These are phyloP conservation scores for Dinothrombium tinctorium DNA, from an alignment of 1,140 invertebrate species.

Conservation along the genomic window DNA sequence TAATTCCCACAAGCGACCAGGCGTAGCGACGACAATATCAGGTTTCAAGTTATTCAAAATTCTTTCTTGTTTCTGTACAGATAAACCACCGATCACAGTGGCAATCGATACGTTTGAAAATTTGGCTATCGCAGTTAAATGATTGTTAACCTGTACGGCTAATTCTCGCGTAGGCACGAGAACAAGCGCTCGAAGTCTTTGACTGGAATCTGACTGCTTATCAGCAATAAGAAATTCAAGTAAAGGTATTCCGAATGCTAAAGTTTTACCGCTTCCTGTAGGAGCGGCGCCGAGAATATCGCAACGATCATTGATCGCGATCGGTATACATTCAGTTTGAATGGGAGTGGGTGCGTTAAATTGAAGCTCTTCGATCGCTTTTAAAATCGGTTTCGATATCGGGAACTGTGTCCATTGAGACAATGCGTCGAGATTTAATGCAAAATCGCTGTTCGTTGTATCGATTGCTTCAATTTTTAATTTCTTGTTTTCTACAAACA, in stretches of 20 bases:
- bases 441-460: no score
- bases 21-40: conserved; percentile 84
- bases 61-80: conserved; percentile 68
- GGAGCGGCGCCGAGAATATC: conserved; percentile 88
- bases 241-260: conserved; percentile 87
- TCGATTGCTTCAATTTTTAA: no score
- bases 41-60: conserved; percentile 46
- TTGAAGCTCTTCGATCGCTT: no score
- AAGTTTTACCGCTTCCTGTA: conserved; percentile 91
- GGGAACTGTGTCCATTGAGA: no score
- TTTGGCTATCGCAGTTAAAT: conserved; percentile 51
- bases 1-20: conserved; percentile 83
- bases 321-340: no score
- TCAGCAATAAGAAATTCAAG: conserved; percentile 52
- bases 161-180: conserved; percentile 84
- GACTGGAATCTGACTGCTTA: conserved; percentile 17
- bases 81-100: conserved; percentile 66
- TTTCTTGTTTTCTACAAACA: no score
- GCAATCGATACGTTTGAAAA: conserved; percentile 50
- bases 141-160: conserved; percentile 73
- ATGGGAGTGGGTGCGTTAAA: no score
- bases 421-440: no score
- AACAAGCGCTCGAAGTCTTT: conserved; percentile 36
- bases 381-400: no score
- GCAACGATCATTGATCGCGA: no score